These are phyloP conservation scores for Drosophila neotestacea DNA, from an alignment of 2,888 invertebrate genomes.

Conservation along the genomic window DNA sequence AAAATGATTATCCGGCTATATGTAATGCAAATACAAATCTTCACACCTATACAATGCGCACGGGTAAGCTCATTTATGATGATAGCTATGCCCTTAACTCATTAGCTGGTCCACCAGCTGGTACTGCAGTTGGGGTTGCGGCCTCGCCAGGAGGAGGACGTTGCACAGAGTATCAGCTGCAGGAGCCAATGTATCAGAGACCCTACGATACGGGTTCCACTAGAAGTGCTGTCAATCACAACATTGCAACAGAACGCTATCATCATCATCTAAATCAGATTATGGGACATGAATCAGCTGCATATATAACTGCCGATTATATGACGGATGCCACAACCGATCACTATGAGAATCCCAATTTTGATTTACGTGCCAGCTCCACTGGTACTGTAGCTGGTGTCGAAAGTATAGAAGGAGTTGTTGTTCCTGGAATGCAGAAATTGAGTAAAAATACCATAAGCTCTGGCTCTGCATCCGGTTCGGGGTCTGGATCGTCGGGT, in stretches of 20 bases:
- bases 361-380: constrained; percentile 74
- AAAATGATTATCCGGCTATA: constrained; percentile 93
- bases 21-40: constrained; percentile 94
- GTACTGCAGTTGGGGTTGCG: not conserved
- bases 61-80: constrained; percentile 92
- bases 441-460: constrained; percentile 58
- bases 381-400: constrained; percentile 28
- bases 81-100: constrained; percentile 88
- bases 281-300: constrained; percentile 35
- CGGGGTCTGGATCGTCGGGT: constrained; percentile 61
- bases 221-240: constrained; percentile 69
- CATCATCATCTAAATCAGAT: constrained; percentile 47
- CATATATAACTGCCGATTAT: constrained; percentile 71
- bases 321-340: constrained; percentile 82
- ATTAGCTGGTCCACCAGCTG: constrained; percentile 62
- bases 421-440: constrained; percentile 48
- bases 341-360: constrained; percentile 86
- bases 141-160: constrained; percentile 41
- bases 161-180: constrained; percentile 75
- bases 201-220: constrained; percentile 84
- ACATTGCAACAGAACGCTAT: constrained; percentile 51
- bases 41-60: constrained; percentile 92
- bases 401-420: constrained; percentile 2
- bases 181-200: constrained; percentile 83
- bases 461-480: constrained; percentile 53